These are phyloP conservation scores for Brachyhypopomus occidentalis DNA, from an alignment of 2,113 vertebrate species.

Conservation along the genomic window DNA sequence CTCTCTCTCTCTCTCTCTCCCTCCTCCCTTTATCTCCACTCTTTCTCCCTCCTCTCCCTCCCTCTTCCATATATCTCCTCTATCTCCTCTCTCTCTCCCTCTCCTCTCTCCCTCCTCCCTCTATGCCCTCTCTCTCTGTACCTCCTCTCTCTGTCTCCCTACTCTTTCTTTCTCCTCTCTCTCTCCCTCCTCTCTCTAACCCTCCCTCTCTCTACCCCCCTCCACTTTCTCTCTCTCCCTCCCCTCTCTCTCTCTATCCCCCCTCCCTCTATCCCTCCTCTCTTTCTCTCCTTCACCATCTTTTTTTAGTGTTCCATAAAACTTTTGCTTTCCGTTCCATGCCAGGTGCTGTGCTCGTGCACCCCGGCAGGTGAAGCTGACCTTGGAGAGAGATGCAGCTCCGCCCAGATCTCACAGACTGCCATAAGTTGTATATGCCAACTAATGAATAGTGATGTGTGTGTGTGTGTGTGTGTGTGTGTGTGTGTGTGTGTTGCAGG, in stretches of 20 bases:
- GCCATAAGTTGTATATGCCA: not conserved
- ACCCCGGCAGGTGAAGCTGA: slow-evolving; percentile 4
- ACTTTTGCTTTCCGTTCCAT: too few species aligned
- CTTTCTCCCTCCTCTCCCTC: slow-evolving; percentile 32
- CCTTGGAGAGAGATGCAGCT: not conserved
- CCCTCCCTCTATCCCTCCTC: not conserved
- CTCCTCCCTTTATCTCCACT: slow-evolving; percentile 7
- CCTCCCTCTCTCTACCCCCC: not conserved
- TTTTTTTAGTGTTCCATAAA: slow-evolving; percentile 17
- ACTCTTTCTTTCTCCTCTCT: slow-evolving; percentile 13
- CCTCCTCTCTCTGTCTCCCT: not conserved
- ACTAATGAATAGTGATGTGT: not conserved
- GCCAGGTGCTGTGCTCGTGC: not conserved
- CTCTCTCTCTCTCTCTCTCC: not conserved
- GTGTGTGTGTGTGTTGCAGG: not conserved
- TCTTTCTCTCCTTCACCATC: too few species aligned
- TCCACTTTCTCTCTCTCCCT: not conserved
- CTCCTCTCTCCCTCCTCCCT: slow-evolving; percentile 1
- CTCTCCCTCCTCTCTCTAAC: not conserved
- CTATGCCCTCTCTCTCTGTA: not conserved
- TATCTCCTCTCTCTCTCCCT: not conserved
- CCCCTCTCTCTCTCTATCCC: slow-evolving; percentile 18
- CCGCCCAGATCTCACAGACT: not conserved
- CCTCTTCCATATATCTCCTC: not conserved
- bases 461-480: too few species aligned